Evolutionary conservation across 2,797 vertebrate genomes (phyloP).

Genomic region (Coregonus ussuriensis): DNA sequence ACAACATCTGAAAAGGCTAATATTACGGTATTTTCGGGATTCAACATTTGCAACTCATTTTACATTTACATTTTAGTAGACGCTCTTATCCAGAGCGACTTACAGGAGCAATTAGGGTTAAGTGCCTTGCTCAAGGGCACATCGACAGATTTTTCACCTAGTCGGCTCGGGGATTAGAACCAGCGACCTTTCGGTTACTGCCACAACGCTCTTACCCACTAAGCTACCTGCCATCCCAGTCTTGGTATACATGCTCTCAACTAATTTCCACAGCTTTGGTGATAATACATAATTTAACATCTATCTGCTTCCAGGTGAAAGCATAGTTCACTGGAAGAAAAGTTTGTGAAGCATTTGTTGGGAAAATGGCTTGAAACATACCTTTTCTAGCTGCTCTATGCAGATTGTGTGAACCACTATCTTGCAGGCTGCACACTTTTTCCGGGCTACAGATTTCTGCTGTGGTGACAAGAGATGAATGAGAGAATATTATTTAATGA

Average conservation of each 20-base stretch:
- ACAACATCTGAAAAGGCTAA: background rate
- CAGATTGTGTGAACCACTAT: slow-evolving; percentile 91
- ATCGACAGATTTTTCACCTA: too few relatives aligned
- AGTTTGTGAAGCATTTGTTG: background rate
- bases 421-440: slow-evolving; percentile 94
- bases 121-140: accelerated
- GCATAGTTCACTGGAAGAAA: background rate
- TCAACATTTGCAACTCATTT: too few relatives aligned
- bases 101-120: accelerated
- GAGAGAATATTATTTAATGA: background rate
- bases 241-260: too few relatives aligned
- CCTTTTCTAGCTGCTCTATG: slow-evolving; percentile 93
- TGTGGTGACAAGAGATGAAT: slow-evolving; percentile 43
- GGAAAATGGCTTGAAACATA: slow-evolving; percentile 57
- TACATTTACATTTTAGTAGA: too few relatives aligned
- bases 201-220: too few relatives aligned
- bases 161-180: too few relatives aligned
- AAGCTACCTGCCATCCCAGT: too few relatives aligned
- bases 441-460: slow-evolving; percentile 91
- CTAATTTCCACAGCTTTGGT: background rate
- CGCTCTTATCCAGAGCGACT: too few relatives aligned
- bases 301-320: background rate
- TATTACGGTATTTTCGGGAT: too few relatives aligned
- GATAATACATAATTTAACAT: background rate
- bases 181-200: too few relatives aligned